These are phyloP conservation scores for Chionoecetes opilio DNA, from an alignment of 1,140 invertebrate species.

Conservation along the genomic window DNA sequence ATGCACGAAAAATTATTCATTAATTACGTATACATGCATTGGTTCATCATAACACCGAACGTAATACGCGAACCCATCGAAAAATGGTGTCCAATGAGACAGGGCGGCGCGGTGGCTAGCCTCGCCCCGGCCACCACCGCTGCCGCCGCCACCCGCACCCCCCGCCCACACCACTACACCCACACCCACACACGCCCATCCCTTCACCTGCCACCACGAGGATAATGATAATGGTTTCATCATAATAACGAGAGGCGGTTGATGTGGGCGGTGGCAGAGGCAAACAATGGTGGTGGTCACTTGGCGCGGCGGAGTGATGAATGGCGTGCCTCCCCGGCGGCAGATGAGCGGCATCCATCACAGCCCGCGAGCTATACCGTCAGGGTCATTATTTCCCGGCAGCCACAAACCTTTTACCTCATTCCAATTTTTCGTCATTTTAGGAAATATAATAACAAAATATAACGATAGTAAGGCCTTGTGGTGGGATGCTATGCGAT, in stretches of 20 bases:
- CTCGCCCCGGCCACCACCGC: neutral
- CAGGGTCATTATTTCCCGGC: too few species aligned
- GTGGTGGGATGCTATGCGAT: too few species aligned
- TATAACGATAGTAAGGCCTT: too few species aligned
- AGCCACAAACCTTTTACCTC: too few species aligned
- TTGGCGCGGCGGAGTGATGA: neutral
- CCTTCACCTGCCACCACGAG: neutral
- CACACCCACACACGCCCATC: neutral
- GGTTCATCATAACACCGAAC: neutral
- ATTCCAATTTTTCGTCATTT: too few species aligned
- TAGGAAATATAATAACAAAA: too few species aligned
- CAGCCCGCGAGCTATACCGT: neutral
- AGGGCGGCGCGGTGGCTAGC: neutral
- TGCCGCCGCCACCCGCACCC: neutral
- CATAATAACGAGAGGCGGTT: neutral
- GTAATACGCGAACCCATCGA: neutral
- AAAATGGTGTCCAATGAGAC: constrained; percentile 19
- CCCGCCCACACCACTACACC: neutral
- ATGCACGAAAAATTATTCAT: constrained; percentile 10
- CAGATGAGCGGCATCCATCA: neutral
- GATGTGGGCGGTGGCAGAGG: neutral
- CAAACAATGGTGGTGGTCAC: neutral
- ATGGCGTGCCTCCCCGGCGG: neutral
- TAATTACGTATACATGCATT: constrained; percentile 11
- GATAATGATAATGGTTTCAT: neutral